A percentile compares a stretch with the other conserved stretches of the same genome.
These are phyloP conservation scores for Lytechinus pictus DNA, from an alignment of 35 echinoderm and acorn worm genomes.

Conservation along the genomic window DNA sequence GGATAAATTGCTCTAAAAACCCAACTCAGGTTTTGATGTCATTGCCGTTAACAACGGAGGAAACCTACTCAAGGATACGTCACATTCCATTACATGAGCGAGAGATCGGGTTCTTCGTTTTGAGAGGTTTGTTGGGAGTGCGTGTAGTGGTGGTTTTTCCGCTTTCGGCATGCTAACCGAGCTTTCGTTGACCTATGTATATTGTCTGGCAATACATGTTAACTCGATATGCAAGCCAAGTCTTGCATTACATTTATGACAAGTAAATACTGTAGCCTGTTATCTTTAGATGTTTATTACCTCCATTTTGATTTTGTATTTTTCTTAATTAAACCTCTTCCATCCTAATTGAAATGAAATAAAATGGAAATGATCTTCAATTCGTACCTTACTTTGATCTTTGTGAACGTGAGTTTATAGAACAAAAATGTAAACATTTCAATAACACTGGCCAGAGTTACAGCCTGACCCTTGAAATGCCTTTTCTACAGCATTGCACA, in stretches of 20 bases:
- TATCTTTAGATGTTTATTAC: no score
- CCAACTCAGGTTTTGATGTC: neutral
- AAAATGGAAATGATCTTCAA: no score
- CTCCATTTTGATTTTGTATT: no score
- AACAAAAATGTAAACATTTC: no score
- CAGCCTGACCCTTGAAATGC: no score
- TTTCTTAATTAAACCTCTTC: no score
- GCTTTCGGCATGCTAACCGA: neutral
- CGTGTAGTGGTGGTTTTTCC: neutral
- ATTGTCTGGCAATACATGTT: neutral
- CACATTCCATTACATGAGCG: neutral
- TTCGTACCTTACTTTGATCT: no score
- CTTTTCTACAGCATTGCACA: no score
- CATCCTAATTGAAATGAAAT: no score
- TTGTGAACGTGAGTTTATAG: no score
- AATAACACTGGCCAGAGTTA: no score
- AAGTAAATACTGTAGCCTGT: no score
- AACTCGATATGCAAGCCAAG: neutral
- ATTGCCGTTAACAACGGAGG: neutral
- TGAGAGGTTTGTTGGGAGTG: neutral
- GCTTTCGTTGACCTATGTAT: neutral
- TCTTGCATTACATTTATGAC: neutral
- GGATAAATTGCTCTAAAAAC: conserved; percentile 19
- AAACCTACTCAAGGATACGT: neutral
- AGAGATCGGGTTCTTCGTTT: neutral